phyloP scores from a whole-genome alignment of 2,113 vertebrate genomes.

The Menidia beryllina region DNA sequence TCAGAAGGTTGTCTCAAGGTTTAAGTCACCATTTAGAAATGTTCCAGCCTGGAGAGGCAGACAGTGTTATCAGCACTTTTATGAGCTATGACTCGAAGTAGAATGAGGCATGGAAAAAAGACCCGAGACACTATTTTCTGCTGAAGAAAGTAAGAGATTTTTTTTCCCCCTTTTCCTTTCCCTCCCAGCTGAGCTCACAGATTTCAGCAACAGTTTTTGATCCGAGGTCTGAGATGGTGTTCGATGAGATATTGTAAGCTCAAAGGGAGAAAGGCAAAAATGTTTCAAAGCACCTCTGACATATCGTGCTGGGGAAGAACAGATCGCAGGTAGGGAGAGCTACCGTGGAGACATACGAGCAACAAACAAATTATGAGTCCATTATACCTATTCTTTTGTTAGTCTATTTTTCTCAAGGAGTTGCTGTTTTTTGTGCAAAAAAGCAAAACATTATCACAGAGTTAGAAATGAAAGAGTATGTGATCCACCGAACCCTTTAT shows the following conservation, averaged over 20 bases:
- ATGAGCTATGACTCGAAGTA: conserved; percentile 17
- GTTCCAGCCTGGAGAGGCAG: conserved; percentile 29
- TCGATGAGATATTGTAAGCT: conserved; percentile 58
- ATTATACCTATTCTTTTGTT: conserved; percentile 1
- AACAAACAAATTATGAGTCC: conserved; percentile 18
- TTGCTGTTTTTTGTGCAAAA: neutral
- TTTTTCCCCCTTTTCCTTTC: conserved; percentile 14
- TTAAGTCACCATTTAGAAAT: conserved; percentile 60
- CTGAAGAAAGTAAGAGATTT: conserved; percentile 35
- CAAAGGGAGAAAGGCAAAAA: conserved; percentile 47
- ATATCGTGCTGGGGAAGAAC: conserved; percentile 35
- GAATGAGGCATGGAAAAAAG: conserved; percentile 20
- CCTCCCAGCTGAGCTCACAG: conserved; percentile 37
- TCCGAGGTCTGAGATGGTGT: conserved; percentile 64
- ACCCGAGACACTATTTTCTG: neutral
- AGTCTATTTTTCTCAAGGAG: neutral
- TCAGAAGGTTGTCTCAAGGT: conserved; percentile 53
- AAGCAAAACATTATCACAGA: neutral
- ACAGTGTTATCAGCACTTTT: conserved; percentile 48
- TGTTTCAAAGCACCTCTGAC: conserved; percentile 60
- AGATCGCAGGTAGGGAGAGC: conserved; percentile 33
- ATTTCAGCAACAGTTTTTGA: conserved; percentile 59
- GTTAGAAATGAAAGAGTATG: conserved; percentile 1
- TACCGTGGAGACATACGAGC: conserved; percentile 39
- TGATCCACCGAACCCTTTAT: neutral